phyloP scores from a whole-genome alignment of 2,888 invertebrate species.

The Micoletzkya japonica region DNA sequence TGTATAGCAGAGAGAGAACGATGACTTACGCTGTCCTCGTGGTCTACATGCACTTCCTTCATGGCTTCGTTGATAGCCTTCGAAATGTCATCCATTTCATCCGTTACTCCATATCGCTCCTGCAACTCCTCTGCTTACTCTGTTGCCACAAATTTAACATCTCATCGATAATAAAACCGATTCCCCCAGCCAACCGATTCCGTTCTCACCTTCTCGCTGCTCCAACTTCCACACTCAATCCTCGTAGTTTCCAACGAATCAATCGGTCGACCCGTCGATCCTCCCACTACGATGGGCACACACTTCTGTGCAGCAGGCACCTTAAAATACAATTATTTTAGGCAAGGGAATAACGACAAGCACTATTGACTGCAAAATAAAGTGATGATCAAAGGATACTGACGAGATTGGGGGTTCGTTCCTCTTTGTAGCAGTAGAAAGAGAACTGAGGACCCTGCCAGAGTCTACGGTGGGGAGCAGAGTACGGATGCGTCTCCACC shows the following conservation, averaged over 20 bases:
- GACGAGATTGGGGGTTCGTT: conserved; percentile 15
- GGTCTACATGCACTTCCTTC: conserved; percentile 20
- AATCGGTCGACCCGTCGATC: neutral
- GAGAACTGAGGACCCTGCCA: conserved; percentile 99
- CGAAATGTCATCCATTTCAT: conserved; percentile 18
- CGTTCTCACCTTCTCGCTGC: conserved; percentile 19
- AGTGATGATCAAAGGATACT: neutral
- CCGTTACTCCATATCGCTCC: conserved; percentile 15
- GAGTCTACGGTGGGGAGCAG: conserved; percentile 83
- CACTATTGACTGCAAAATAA: neutral
- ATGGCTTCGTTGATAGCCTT: conserved; percentile 22
- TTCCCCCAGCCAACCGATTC: neutral
- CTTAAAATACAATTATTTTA: neutral
- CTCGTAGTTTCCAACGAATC: conserved; percentile 17
- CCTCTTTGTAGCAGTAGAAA: conserved; percentile 73
- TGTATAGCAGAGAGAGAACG: too few relatives aligned
- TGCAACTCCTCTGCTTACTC: neutral
- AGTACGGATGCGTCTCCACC: conserved; percentile 95
- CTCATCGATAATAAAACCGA: too few relatives aligned
- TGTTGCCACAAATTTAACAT: too few relatives aligned
- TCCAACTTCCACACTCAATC: conserved; percentile 28
- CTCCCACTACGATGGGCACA: conserved; percentile 25
- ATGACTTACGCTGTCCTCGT: conserved; percentile 21
- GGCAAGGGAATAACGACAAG: neutral
- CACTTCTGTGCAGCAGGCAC: conserved; percentile 17